A percentile compares a stretch with the other conserved stretches of the same genome.
These are phyloP conservation scores for Stichopus horrens DNA, from an alignment of 53 echinoderm and acorn worm genomes.

Conservation along the genomic window DNA sequence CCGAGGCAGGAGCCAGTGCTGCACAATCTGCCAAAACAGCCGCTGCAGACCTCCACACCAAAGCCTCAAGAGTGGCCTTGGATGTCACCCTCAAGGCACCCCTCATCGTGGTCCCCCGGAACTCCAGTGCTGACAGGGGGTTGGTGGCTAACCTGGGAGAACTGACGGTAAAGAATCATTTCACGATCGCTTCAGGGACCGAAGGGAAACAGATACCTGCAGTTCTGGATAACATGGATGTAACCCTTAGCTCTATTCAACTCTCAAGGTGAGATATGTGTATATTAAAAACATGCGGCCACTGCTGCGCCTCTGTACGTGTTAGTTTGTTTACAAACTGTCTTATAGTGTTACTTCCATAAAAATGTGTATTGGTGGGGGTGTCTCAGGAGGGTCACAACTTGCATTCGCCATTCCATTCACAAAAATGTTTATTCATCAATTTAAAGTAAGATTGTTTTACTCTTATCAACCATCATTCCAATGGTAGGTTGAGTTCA, in stretches of 20 bases:
- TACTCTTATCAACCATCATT: too few species aligned
- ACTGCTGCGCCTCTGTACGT: too few species aligned
- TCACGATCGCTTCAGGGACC: constrained; percentile 74
- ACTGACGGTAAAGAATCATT: constrained; percentile 82
- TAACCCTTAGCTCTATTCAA: constrained; percentile 74
- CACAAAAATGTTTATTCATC: not conserved
- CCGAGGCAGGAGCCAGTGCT: constrained; percentile 82
- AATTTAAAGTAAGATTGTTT: too few species aligned
- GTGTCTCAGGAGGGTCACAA: too few species aligned
- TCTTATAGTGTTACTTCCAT: not conserved
- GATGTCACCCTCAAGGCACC: constrained; percentile 93
- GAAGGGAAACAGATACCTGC: constrained; percentile 67
- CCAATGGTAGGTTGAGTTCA: too few species aligned
- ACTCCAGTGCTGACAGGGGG: constrained; percentile 69
- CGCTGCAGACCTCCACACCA: constrained; percentile 74
- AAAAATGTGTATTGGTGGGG: too few species aligned
- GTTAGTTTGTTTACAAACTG: not conserved
- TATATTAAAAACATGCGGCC: not conserved
- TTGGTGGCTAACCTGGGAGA: constrained; percentile 89
- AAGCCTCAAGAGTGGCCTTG: constrained; percentile 73
- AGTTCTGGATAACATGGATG: constrained; percentile 81
- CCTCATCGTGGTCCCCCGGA: constrained; percentile 82
- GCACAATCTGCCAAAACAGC: constrained; percentile 79
- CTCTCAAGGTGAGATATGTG: constrained; percentile 69
- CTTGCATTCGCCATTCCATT: not conserved